Base-by-base conservation (phyloP, 2,888 invertebrate genomes). In the Harmothoe impar region DNA sequence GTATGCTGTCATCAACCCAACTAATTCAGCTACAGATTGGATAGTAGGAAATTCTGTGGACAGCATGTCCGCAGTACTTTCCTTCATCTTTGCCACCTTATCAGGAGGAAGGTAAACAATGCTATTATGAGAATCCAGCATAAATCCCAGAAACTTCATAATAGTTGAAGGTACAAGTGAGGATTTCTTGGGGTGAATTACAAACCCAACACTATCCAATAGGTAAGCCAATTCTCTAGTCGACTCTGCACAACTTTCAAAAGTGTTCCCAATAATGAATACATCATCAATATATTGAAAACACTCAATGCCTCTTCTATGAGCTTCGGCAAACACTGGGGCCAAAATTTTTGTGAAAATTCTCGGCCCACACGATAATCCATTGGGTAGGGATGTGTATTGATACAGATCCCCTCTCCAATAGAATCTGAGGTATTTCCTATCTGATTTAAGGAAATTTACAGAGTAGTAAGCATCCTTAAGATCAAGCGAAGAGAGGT, bases 401-500 rank as follows among this genome's bases (percentile, higher is more conserved):
- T 84, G 84, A n/a, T n/a, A 84, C 25, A 84, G 33, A 0, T 23
- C 20, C 1, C 23, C 10, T 35, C 17, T 51, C 84, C 84, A 84
- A 0, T 7, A 5, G 20, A 84, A 84, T 43, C 84, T 84, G 10
- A 84, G 25, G 29, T 35, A 84, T 20, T 43, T 84, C 43, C 84
- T 84, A 5, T 51, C 23, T 5, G 0, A 1, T 43, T 35, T 20
- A 0, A 33, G 3, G 7, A 84, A 12, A 1, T 12, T 23, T n/a
- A 84, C 23, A 3, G 84, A 84, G 25, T 84, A 84, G 23, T 84
- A 84, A 5, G 84, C 84, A 84, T 84, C 84, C 20, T 84, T 84
- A 35, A 51, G 43, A n/a, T 84, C 84, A n/a, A 84, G 17, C 0
- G 84, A 84, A 0, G 5, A 33, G 33, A 84, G 29, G 15, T 29